Base-by-base conservation (phyloP, 2,797 vertebrate genomes). In the Coregonus sp. region DNA sequence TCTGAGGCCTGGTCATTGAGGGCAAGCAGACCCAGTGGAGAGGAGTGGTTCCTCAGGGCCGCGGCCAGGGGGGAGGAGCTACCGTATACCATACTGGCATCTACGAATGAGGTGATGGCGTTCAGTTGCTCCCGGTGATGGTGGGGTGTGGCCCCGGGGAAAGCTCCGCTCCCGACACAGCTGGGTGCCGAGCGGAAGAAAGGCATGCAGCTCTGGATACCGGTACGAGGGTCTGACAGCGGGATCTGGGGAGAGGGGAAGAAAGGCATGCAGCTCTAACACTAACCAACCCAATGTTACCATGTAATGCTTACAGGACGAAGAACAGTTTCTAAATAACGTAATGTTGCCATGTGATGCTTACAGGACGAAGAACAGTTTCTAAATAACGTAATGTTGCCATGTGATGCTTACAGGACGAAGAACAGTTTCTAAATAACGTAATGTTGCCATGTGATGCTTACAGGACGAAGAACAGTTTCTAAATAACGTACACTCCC, bases 151-250 rank as follows among this genome's bases (percentile, higher is more conserved):
- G 85, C 59, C 12, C 85, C 82, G 1, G n/a, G 20, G 5, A 25
- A 25, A n/a, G 59, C 20, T 16, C 20, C 20, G 7, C 59, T 11
- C 59, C 29, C 18, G 0, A 81, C 85, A 78, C 96, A 97, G 70
- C 90, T 93, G 0, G 97, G 96, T 2, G 97, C 96, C 0, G 96
- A 95, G 75, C 95, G 95, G 86, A 97, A 93, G 76, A 98, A 97
- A 0, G 96, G 95, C 95, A 98, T 96, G 79, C 96, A 98, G 9
- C 89, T 89, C 86, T 94, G 90, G 2, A 94, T 16, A n/a, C 73
- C 89, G 12, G 79, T 67, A 5, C 97, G 92, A 0, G 93, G 93
- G 79, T 98, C 97, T 0, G 92, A 92, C 4, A 72, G 73, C 14
- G 94, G 94, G 74, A 95, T 95, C 94, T 95, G 78, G 52, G 0